Evolutionary conservation across 2,797 vertebrate species (phyloP), one percentile per base, ranked within the genome.

Genomic region (Percopsis omiscomaycus): DNA sequence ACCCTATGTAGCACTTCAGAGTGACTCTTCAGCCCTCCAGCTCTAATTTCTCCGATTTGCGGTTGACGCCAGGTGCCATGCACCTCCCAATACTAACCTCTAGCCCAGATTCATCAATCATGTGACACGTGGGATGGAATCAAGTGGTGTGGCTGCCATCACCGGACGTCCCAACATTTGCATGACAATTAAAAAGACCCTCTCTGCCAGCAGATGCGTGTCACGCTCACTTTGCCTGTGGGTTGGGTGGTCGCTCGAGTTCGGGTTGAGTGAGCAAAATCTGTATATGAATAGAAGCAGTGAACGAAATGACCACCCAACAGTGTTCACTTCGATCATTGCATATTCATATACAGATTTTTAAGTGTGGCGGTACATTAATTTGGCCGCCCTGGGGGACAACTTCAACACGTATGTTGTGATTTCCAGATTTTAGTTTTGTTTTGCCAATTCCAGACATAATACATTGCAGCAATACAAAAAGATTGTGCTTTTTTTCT

Each of bases 61-160:
- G 71, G 79, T 76, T 66, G 56, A 61, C 78, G 82, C 66, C 77
- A 83, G 86, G 86, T 89, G 88, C 70, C 54, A 55, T 55, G 69
- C 72, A 72, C 75, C 82, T 78, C 82, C 89, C 87, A 79, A 81
- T 80, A 77, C 69, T 91, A 91, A 92, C 94, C 94, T 94, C 93
- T 93, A 86, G 92, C 93, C 92, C 78, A 71, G 78, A 68, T 75
- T 87, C 91, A 95, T 96, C 92, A 92, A 93, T 95, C 94, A 94
- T 88, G 89, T 92, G 93, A 92, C 93, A 90, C 71, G 80, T 84
- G 79, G 82, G 75, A 89, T 86, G 89, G 90, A 93, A 91, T 91
- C 91, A 89, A 83, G 80, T 82, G 73, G 84, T 81, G 90, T 78
- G 86, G 78, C 82, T 89, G 81, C 86, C 86, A 84, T 88, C 84